Conservation (phyloP, 2,888 invertebrate genomes). For the Zygogramma bicolorata region DNA sequence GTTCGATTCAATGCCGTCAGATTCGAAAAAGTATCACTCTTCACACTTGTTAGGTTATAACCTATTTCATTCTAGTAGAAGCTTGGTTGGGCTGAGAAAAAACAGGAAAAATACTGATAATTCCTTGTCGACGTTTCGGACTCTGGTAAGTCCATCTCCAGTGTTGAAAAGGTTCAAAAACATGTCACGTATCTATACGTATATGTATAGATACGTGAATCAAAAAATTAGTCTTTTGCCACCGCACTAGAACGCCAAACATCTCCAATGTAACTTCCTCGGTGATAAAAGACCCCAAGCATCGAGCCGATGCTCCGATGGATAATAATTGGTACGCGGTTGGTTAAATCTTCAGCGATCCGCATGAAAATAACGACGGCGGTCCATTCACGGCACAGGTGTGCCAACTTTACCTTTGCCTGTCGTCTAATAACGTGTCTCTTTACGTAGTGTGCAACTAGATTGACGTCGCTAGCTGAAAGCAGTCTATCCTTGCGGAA, state of each 20-base stretch:
- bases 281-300: conserved; percentile 37
- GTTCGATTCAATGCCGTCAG: no score
- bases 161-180: no score
- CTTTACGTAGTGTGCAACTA: conserved; percentile 33
- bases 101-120: no score
- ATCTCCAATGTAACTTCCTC: not conserved
- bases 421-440: conserved; percentile 34
- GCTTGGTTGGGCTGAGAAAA: no score
- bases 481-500: conserved; percentile 24
- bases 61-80: no score
- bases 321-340: conserved; percentile 65
- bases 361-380: conserved; percentile 67
- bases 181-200: no score
- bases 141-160: no score
- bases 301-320: conserved; percentile 54
- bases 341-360: conserved; percentile 65
- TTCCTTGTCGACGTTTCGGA: no score
- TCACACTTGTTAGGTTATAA: no score
- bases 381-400: conserved; percentile 47
- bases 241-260: not conserved
- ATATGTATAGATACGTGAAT: no score
- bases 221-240: not conserved
- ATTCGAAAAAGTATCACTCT: no score
- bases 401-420: conserved; percentile 38
- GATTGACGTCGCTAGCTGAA: conserved; percentile 30